Evolutionary conservation across 2,113 vertebrate genomes (phyloP).

Genomic region (Ptilorrhoa leucosticta): DNA sequence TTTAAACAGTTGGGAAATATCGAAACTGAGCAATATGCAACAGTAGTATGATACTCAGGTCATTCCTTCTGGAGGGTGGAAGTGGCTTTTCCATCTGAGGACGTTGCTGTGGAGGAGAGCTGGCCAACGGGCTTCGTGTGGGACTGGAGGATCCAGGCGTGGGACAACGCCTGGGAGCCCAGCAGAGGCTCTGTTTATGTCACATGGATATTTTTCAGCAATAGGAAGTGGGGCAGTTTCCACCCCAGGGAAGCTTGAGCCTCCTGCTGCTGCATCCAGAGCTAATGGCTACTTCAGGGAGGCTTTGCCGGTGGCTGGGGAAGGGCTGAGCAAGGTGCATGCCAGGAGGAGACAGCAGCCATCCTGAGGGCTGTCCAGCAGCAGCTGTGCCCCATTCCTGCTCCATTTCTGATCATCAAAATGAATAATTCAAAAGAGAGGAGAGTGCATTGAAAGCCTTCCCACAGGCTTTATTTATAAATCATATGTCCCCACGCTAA

Average conservation of each 20-base stretch:
- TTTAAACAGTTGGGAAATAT: background rate
- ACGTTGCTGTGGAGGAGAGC: background rate
- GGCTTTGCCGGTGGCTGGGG: background rate
- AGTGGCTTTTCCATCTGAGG: background rate
- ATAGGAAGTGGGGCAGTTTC: background rate
- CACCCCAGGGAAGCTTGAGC: background rate
- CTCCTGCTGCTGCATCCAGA: rapidly evolving
- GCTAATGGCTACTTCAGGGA: background rate
- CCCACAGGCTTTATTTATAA: background rate
- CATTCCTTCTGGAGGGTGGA: background rate
- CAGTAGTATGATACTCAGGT: background rate
- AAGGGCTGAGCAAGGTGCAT: rapidly evolving
- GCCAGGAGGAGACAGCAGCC: rapidly evolving
- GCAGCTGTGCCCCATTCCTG: background rate
- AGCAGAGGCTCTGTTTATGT: background rate
- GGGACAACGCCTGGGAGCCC: background rate
- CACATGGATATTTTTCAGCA: no score
- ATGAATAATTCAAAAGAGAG: background rate
- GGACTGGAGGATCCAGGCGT: background rate
- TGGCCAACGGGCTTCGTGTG: no score
- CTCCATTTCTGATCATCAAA: background rate
- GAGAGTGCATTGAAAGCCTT: background rate
- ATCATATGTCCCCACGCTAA: background rate
- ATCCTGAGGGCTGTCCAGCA: rapidly evolving
- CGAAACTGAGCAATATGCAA: background rate